phyloP scores from a whole-genome alignment of 2,888 invertebrate genomes.

The Ariolimax columbianus region DNA sequence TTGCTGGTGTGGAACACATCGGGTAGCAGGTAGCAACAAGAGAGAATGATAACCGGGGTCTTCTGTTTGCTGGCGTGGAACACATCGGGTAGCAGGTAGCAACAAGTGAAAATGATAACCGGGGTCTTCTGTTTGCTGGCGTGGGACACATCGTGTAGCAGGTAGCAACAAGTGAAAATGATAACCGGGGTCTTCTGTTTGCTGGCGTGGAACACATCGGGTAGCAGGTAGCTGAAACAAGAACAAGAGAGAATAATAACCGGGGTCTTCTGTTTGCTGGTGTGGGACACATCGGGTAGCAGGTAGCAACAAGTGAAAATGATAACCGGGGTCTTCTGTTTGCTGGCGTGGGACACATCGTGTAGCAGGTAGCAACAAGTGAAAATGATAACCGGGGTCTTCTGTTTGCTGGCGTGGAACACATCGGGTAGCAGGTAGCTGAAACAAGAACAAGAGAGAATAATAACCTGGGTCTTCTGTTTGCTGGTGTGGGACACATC shows the following conservation, averaged over 20 bases:
- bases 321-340: slow-evolving; percentile 93
- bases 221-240: slow-evolving; percentile 80
- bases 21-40: slow-evolving; percentile 85
- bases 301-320: no score
- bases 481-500: slow-evolving; percentile 93
- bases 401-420: slow-evolving; percentile 93
- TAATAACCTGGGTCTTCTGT: slow-evolving; percentile 88
- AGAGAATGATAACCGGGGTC: slow-evolving; percentile 90
- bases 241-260: neutral
- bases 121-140: slow-evolving; percentile 95
- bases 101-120: no score
- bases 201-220: slow-evolving; percentile 91
- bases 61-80: slow-evolving; percentile 94
- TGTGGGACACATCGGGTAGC: no score
- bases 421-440: slow-evolving; percentile 87
- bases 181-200: slow-evolving; percentile 95
- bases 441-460: neutral
- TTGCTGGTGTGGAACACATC: slow-evolving; percentile 93
- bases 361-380: slow-evolving; percentile 86
- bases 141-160: slow-evolving; percentile 92
- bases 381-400: slow-evolving; percentile 91
- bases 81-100: slow-evolving; percentile 88
- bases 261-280: no score
- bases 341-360: slow-evolving; percentile 91
- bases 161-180: no score